Evolutionary conservation across 2,888 invertebrate genomes (phyloP), one percentile per base, ranked within the genome.

Genomic region (Crocallis elinguaria): DNA sequence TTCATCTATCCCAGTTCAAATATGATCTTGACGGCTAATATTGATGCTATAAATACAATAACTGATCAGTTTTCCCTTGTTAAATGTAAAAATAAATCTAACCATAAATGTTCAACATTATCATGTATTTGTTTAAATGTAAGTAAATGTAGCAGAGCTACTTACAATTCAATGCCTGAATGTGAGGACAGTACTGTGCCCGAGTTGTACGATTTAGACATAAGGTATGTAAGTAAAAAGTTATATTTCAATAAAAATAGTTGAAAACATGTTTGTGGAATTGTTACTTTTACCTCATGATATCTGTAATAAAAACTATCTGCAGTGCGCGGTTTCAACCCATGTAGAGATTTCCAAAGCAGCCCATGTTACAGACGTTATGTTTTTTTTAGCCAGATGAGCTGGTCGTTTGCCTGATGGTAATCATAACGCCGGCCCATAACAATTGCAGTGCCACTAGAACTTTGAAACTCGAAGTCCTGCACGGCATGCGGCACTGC

Each of bases 1-100:
- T 84, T 96, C 36, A 94, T 98, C 67, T 98, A 98, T 86, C 97
- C 97, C 5, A 94, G 95, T 62, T 92, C 96, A 35, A 97, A 96
- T 78, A 92, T 96, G 60, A 92, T 94, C 48, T 92, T 96, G 88
- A 96, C 96, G 13, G 93, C 95, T 8, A 86, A 93, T 66, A 89
- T 94, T 53, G 92, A 95, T 77, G 94, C 94, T 67, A 74, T 94
- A 45, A 88, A 88, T 49, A 95, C 96, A 1, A 93, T 96, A 56
- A 87, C 81, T 32, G 95, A 95, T 75, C 77, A 90, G 64, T 85
- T 87, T 73, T 84, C 93, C 53, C 76, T 77, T 64, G 75, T 78
- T 52, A 56, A 57, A 46, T 59, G 63, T 29, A 74, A 74, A 60
- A 75, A 69, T 36, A 66, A 54, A 48, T 56, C 57, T 3, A 64